Evolutionary conservation across 2,888 invertebrate species (phyloP).

Genomic region (Creontiades dilutus): DNA sequence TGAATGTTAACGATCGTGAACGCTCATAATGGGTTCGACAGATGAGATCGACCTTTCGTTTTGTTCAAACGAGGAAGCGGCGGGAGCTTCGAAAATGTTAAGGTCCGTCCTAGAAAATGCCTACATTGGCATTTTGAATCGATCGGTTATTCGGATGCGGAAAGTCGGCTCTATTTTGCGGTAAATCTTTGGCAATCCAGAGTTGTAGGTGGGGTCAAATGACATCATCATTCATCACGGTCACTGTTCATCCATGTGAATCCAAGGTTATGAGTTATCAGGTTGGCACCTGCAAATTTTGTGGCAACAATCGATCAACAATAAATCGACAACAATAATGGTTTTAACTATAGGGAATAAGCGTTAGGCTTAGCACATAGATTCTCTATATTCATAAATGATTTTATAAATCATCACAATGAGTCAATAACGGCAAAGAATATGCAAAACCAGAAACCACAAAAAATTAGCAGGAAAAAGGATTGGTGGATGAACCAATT

Average conservation of each 20-base stretch:
- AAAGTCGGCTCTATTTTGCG: not conserved
- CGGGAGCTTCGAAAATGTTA: conserved; percentile 6
- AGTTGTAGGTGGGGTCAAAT: not conserved
- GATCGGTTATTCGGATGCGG: not conserved
- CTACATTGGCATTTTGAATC: not conserved
- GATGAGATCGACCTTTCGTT: conserved; percentile 17
- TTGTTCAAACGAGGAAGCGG: not conserved
- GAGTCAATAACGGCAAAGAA: too few relatives aligned
- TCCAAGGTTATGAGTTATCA: too few relatives aligned
- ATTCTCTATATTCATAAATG: too few relatives aligned
- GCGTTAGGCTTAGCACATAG: too few relatives aligned
- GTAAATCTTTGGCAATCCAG: not conserved
- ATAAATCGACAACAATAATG: too few relatives aligned
- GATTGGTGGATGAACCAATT: too few relatives aligned
- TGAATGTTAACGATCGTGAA: conserved; percentile 25
- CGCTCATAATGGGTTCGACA: conserved; percentile 2
- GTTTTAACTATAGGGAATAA: too few relatives aligned
- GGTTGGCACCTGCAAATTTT: too few relatives aligned
- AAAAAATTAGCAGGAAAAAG: too few relatives aligned
- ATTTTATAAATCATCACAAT: too few relatives aligned
- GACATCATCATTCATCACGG: not conserved
- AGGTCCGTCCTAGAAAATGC: not conserved
- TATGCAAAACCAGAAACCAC: too few relatives aligned
- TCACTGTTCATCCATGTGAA: not conserved
- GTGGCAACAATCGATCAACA: too few relatives aligned